Percentiles rank a stretch among this genome's conserved stretches.
These are phyloP conservation scores for Parauchenoglanis ngamensis DNA, from an alignment of 2,797 vertebrate genomes.

Conservation along the genomic window DNA sequence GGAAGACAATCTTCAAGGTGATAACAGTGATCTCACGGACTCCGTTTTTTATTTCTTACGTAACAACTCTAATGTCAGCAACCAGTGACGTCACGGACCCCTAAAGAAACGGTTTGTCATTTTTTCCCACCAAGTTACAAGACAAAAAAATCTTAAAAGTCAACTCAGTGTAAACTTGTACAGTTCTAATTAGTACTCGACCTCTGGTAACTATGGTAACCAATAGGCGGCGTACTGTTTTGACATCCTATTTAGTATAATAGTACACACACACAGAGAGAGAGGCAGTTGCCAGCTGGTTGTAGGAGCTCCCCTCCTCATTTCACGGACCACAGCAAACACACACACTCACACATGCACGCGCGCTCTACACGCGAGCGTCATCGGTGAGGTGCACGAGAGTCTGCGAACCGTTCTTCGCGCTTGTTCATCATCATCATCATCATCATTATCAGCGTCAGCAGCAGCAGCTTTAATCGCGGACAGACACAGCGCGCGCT, in stretches of 20 bases:
- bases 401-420: background rate
- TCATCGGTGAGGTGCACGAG: constrained; percentile 13
- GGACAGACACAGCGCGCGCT: background rate
- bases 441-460: background rate
- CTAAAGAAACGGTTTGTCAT: too few relatives aligned
- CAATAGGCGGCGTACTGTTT: constrained; percentile 5
- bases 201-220: constrained; percentile 8
- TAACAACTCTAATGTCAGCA: background rate
- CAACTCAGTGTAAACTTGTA: too few relatives aligned
- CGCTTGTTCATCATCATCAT: constrained; percentile 1
- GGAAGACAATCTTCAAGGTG: background rate
- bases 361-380: background rate
- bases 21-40: background rate
- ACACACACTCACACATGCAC: background rate
- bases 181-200: background rate
- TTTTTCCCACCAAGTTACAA: background rate
- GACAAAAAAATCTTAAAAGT: background rate
- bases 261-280: background rate
- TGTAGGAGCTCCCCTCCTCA: constrained; percentile 50
- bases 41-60: background rate
- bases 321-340: constrained; percentile 57
- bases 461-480: background rate
- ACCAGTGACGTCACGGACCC: too few relatives aligned
- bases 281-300: constrained; percentile 51
- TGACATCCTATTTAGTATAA: background rate